Evolutionary conservation across 2,113 vertebrate genomes (phyloP).

Genomic region (Phrynosoma platyrhinos): DNA sequence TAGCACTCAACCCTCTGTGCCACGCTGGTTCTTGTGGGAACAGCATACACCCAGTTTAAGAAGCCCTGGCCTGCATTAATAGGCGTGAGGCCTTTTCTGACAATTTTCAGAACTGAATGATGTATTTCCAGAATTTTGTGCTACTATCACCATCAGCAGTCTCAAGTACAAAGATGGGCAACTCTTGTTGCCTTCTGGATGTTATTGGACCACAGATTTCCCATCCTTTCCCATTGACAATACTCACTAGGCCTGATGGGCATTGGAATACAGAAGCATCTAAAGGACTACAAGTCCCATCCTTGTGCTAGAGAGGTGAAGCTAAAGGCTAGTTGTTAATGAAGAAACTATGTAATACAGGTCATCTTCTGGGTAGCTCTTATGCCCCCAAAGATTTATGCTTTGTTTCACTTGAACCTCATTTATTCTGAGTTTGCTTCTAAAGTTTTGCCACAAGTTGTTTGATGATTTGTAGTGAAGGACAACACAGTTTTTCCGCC

Average conservation of each 20-base stretch:
- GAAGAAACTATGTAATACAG: conserved; percentile 41
- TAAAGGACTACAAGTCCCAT: not conserved
- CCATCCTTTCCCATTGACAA: not conserved
- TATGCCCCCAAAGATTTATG: conserved; percentile 9
- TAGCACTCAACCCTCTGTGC: too few relatives aligned
- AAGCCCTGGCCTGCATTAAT: too few relatives aligned
- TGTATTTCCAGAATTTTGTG: not conserved
- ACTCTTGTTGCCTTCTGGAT: not conserved
- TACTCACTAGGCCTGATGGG: not conserved
- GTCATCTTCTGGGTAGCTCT: conserved; percentile 45
- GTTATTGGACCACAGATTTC: not conserved
- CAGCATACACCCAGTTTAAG: too few relatives aligned
- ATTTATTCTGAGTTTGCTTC: conserved; percentile 52
- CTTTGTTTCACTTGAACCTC: conserved; percentile 28
- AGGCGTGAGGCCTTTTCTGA: not conserved
- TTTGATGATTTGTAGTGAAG: conserved; percentile 48
- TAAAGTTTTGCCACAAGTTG: conserved; percentile 41
- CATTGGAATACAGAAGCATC: not conserved
- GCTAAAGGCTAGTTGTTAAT: conserved; percentile 44
- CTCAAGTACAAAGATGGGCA: not conserved
- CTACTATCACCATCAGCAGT: not conserved
- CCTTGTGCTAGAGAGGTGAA: conserved; percentile 16
- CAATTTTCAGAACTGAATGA: not conserved
- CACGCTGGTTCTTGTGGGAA: too few relatives aligned
- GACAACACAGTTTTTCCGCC: conserved; percentile 17